Conservation (phyloP, 1,140 invertebrate genomes). For the Eufriesea mexicana region DNA sequence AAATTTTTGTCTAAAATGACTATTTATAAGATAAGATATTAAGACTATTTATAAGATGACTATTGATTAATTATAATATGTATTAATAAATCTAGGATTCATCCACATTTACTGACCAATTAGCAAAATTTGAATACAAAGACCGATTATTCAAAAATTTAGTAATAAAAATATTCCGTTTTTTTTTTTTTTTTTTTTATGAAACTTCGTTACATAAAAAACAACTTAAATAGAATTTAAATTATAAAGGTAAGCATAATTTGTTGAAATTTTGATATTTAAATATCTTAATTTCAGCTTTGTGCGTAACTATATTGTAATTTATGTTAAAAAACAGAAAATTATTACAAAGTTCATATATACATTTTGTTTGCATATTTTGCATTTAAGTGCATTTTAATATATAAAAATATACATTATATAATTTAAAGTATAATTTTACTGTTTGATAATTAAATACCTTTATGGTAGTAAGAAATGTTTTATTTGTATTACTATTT, state of each 20-base stretch:
- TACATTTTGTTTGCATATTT: neutral
- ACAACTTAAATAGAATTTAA: neutral
- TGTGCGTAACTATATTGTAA: conserved; percentile 7
- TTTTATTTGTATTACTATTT: neutral
- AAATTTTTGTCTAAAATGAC: neutral
- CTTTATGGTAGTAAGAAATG: neutral
- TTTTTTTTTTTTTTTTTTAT: too few relatives aligned
- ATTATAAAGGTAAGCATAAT: neutral
- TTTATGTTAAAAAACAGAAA: neutral
- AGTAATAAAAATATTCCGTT: conserved; percentile 1
- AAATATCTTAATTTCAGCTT: neutral
- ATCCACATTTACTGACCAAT: neutral
- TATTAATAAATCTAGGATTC: neutral
- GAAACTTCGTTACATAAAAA: neutral
- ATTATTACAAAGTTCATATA: conserved; percentile 21
- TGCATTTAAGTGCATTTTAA: neutral
- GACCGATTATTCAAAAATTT: neutral
- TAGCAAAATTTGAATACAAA: conserved; percentile 3
- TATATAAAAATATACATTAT: too few relatives aligned
- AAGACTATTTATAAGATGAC: neutral
- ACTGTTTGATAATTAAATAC: neutral
- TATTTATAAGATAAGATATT: neutral
- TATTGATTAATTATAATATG: too few relatives aligned
- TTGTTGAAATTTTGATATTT: neutral
- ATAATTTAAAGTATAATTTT: too few relatives aligned